Percentiles rank a stretch among this genome's conserved stretches.
Conservation (phyloP, 2,113 vertebrate genomes). For the Labeo catla region DNA sequence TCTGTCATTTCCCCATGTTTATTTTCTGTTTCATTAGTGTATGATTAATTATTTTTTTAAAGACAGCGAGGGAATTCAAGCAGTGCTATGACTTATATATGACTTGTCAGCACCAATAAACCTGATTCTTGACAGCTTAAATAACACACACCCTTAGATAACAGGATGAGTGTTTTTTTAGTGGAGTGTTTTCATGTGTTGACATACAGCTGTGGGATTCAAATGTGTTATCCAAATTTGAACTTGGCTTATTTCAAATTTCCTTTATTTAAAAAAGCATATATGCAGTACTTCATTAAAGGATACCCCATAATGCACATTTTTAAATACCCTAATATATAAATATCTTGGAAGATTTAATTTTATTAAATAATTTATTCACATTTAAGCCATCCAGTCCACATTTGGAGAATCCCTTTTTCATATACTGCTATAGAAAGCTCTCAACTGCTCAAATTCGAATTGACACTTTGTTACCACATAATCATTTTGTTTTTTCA, state of each 20-base stretch:
- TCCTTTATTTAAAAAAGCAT: not conserved
- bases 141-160: not conserved
- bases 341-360: not conserved
- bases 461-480: not conserved
- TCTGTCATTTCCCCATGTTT: not conserved
- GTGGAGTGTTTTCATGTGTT: not conserved
- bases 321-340: not conserved
- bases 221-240: not conserved
- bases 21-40: not conserved
- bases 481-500: conserved; percentile 50
- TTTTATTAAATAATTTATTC: not conserved
- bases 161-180: not conserved
- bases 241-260: not conserved
- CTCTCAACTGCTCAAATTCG: not conserved
- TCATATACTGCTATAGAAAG: not conserved
- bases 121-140: not conserved
- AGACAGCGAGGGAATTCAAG: conserved; percentile 62
- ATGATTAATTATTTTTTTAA: not conserved
- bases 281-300: not conserved
- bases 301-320: not conserved
- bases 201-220: not conserved
- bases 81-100: conserved; percentile 54
- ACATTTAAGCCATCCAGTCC: not conserved
- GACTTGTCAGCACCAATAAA: not conserved
- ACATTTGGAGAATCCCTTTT: not conserved